Evolutionary conservation across 2,888 invertebrate genomes (phyloP).

Genomic region (Onchidella celtica): DNA sequence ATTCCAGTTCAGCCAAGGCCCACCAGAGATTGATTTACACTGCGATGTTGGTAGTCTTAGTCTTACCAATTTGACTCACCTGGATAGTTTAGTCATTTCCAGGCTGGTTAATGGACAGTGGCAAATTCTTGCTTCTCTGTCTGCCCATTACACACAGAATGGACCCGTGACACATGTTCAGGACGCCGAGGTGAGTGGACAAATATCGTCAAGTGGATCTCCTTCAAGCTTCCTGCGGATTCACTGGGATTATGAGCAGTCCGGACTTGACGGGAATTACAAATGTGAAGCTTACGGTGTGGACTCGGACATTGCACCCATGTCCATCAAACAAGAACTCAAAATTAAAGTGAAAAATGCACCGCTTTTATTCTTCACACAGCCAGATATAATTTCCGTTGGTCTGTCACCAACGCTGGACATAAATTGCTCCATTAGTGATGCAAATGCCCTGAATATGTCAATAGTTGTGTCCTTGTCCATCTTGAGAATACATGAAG

Average conservation of each 20-base stretch:
- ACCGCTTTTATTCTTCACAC: neutral
- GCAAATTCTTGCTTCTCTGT: slow-evolving; percentile 1
- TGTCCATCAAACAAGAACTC: neutral
- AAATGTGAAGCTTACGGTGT: slow-evolving; percentile 11
- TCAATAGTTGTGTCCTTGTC: neutral
- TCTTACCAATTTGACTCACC: neutral
- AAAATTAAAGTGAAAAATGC: neutral
- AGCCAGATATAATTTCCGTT: neutral
- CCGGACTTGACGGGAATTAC: neutral
- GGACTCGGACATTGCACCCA: neutral
- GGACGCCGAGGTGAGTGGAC: neutral
- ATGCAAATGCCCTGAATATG: neutral
- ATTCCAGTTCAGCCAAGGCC: neutral
- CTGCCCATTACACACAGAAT: neutral
- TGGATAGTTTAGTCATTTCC: slow-evolving; percentile 5
- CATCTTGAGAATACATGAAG: neutral
- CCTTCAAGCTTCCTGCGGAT: neutral
- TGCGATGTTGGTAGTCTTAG: neutral
- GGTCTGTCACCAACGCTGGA: neutral
- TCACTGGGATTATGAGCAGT: neutral
- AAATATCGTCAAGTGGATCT: neutral
- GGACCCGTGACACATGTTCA: neutral
- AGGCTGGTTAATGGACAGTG: neutral
- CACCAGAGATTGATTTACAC: neutral
- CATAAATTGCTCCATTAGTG: neutral